phyloP scores from a whole-genome alignment of 2,113 vertebrate genomes.

The Trematocara nigrifrons region DNA sequence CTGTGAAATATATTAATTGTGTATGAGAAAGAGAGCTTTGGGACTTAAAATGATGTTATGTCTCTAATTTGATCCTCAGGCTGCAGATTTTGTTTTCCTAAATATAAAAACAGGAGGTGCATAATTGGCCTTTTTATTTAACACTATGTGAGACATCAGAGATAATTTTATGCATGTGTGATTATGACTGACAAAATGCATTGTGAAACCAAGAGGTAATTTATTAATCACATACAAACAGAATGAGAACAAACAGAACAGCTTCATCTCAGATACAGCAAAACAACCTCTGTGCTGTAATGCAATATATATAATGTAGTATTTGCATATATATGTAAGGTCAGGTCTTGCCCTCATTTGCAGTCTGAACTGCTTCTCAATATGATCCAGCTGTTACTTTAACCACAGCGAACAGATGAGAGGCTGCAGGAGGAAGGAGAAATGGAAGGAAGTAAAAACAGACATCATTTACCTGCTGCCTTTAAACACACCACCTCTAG shows the following conservation, averaged over 20 bases:
- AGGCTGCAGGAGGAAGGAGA: background rate
- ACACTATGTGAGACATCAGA: background rate
- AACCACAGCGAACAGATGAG: background rate
- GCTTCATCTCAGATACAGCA: background rate
- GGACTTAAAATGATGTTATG: background rate
- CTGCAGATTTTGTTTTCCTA: background rate
- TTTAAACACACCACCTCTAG: background rate
- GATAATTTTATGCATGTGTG: background rate
- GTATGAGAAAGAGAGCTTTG: background rate
- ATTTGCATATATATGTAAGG: background rate
- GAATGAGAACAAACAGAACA: background rate
- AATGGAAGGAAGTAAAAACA: background rate
- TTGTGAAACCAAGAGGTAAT: background rate
- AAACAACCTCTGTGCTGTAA: background rate
- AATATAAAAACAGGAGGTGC: background rate
- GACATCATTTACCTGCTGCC: background rate
- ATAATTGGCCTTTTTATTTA: background rate
- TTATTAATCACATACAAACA: background rate
- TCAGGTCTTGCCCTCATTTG: background rate
- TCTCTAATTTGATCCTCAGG: background rate
- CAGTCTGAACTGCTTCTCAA: background rate
- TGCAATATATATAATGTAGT: background rate
- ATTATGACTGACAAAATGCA: background rate
- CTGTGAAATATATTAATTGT: background rate
- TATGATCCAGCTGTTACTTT: background rate